Conservation (phyloP, 2,113 vertebrate genomes). For the Kobus ellipsiprymnus region DNA sequence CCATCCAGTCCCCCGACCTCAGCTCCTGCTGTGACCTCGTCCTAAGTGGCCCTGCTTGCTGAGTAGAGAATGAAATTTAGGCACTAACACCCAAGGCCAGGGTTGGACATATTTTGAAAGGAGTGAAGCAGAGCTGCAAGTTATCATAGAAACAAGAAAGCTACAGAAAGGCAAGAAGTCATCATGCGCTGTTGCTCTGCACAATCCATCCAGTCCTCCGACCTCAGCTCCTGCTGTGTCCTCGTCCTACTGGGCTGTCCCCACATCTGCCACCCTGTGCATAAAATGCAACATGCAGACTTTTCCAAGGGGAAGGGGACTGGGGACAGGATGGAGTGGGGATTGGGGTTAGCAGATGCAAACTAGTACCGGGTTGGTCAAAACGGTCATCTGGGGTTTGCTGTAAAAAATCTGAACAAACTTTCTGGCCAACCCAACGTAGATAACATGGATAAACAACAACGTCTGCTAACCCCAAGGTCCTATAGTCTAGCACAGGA, state of each 20-base stretch:
- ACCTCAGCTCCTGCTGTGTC: background rate
- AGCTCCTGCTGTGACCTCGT: too few species aligned
- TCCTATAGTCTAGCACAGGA: background rate
- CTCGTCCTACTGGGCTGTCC: rapidly evolving
- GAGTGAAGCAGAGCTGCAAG: background rate
- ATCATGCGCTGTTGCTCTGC: too few species aligned
- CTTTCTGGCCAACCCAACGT: background rate
- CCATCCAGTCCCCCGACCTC: background rate
- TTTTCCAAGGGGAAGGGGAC: background rate
- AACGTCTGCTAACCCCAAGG: background rate
- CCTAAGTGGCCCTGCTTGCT: too few species aligned
- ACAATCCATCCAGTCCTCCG: background rate
- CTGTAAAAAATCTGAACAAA: background rate
- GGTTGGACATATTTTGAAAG: background rate
- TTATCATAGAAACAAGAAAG: background rate
- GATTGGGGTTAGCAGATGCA: background rate
- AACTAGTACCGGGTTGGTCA: background rate
- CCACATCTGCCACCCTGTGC: background rate
- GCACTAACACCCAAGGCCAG: background rate
- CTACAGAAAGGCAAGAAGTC: background rate
- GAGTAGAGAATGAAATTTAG: background rate
- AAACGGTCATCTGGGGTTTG: background rate
- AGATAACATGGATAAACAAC: background rate
- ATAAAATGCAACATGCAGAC: too few species aligned
- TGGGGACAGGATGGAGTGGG: background rate